Percentiles rank a stretch among this genome's conserved stretches.
These are phyloP conservation scores for Aromia moschata DNA, from an alignment of 2,888 invertebrate species.

Conservation along the genomic window DNA sequence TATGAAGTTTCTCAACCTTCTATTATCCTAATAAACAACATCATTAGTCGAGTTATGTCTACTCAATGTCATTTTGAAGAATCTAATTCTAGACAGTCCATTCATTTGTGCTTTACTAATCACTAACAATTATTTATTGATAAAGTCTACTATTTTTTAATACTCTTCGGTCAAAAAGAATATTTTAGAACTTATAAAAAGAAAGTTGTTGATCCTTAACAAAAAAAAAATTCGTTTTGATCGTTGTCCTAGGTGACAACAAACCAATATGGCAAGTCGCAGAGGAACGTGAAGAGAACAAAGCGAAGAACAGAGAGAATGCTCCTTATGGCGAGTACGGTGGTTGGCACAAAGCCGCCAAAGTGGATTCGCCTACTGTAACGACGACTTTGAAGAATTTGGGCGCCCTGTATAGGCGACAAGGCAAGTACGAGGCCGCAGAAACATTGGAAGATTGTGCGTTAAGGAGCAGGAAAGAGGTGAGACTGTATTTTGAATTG, in stretches of 20 bases:
- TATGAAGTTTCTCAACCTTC: too few species aligned
- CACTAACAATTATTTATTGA: too few species aligned
- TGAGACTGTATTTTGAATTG: too few species aligned
- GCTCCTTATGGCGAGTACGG: slow-evolving; percentile 92
- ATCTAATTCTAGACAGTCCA: too few species aligned
- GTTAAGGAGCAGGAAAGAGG: slow-evolving; percentile 94
- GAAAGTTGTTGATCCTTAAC: too few species aligned
- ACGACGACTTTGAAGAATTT: slow-evolving; percentile 98
- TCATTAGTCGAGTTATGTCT: too few species aligned
- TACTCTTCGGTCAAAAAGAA: too few species aligned
- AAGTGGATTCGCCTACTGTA: slow-evolving; percentile 96
- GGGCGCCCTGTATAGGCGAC: slow-evolving; percentile 96
- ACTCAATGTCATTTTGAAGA: too few species aligned
- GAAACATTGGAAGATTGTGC: slow-evolving; percentile 99
- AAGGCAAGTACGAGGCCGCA: slow-evolving; percentile 99
- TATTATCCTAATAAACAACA: too few species aligned
- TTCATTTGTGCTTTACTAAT: too few species aligned
- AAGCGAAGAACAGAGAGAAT: slow-evolving; percentile 84
- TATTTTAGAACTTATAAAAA: too few species aligned
- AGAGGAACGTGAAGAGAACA: slow-evolving; percentile 98
- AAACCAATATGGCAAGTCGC: slow-evolving; percentile 99
- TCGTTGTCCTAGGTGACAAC: slow-evolving; percentile 75
- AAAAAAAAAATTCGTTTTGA: neutral
- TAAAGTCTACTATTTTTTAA: too few species aligned
- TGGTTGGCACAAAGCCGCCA: slow-evolving; percentile 98